These are phyloP conservation scores for Micrastur ruficollis DNA, from an alignment of 2,797 vertebrate genomes.

Conservation along the genomic window DNA sequence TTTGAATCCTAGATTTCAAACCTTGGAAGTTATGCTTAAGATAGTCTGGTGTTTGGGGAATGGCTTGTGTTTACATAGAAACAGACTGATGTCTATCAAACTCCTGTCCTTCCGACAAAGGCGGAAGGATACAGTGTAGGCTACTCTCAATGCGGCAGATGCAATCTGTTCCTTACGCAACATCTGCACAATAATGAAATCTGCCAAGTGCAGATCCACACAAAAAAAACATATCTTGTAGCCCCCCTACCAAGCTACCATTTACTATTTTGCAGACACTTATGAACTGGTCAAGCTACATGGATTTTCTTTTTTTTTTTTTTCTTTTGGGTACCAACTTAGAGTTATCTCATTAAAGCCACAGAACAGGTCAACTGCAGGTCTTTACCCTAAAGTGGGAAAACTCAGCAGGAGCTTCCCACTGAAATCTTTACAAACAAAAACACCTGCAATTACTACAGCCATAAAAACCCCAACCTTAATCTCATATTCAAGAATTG, in stretches of 20 bases:
- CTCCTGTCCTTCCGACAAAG: neutral
- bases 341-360: neutral
- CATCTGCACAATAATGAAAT: neutral
- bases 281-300: neutral
- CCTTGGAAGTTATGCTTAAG: neutral
- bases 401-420: neutral
- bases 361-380: neutral
- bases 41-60: neutral
- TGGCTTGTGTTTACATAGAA: neutral
- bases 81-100: neutral
- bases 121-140: neutral
- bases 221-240: rapidly evolving
- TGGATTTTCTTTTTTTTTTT: neutral
- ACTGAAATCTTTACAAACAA: neutral
- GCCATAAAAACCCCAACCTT: neutral
- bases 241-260: neutral
- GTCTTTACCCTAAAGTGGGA: neutral
- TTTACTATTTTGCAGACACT: neutral
- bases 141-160: neutral
- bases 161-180: neutral
- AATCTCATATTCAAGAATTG: neutral
- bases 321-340: neutral
- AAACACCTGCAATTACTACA: neutral
- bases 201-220: neutral
- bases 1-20: neutral